Conservation (phyloP, 2,888 invertebrate genomes). For the Boloria selene region DNA sequence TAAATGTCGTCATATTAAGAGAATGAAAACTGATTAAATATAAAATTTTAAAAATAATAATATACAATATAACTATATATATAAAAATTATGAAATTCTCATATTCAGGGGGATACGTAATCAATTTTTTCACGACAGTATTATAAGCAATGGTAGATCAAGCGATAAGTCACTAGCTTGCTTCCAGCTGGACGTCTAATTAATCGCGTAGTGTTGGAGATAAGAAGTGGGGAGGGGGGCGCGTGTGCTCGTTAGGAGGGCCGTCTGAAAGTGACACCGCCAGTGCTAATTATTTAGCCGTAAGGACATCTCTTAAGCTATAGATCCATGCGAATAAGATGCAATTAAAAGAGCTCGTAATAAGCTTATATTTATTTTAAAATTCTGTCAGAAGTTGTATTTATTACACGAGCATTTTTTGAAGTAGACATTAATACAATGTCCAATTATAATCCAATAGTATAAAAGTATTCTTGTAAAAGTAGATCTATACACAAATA, state of each 20-base stretch:
- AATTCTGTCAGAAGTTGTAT: constrained; percentile 7
- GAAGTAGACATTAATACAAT: no score
- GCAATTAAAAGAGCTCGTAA: constrained; percentile 20
- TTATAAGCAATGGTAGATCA: constrained; percentile 37
- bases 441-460: no score
- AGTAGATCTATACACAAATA: no score
- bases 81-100: no score
- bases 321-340: constrained; percentile 35
- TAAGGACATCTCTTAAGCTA: constrained; percentile 57
- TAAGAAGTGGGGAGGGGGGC: constrained; percentile 46
- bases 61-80: no score
- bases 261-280: constrained; percentile 77
- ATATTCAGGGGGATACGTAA: neutral
- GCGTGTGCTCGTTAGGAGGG: constrained; percentile 68
- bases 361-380: constrained; percentile 10
- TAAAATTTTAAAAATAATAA: no score
- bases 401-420: neutral
- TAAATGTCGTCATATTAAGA: no score
- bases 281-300: constrained; percentile 74
- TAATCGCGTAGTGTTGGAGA: constrained; percentile 53
- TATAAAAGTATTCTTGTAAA: no score
- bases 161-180: constrained; percentile 44
- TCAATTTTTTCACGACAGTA: constrained; percentile 22
- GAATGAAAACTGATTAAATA: no score
- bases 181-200: constrained; percentile 57